A percentile compares a stretch with the other conserved stretches of the same genome.
Conservation (phyloP, 2,113 vertebrate species). For the Cynocephalus volans region DNA sequence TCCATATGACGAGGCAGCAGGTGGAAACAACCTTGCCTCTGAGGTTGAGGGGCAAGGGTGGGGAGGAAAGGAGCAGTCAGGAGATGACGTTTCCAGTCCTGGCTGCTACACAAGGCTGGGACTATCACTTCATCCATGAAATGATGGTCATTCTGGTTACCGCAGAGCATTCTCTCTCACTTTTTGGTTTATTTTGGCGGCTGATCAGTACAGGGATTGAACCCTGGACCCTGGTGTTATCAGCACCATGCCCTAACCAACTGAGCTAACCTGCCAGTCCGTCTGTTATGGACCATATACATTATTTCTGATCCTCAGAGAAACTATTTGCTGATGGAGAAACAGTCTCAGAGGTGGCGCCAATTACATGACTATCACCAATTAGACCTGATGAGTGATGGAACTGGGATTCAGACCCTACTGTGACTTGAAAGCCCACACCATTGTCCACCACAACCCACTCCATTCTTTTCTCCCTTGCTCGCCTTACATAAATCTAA, state of each 20-base stretch:
- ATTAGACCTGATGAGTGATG: not conserved
- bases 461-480: not conserved
- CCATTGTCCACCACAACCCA: not conserved
- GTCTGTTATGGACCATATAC: too few relatives aligned
- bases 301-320: not conserved
- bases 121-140: not conserved
- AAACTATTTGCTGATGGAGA: not conserved
- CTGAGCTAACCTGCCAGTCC: too few relatives aligned
- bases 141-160: not conserved
- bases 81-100: not conserved
- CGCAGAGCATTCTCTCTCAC: not conserved
- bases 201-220: too few relatives aligned
- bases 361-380: not conserved
- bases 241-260: too few relatives aligned
- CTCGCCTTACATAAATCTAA: not conserved
- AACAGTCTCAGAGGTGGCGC: not conserved
- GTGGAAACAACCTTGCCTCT: not conserved
- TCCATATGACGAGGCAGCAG: not conserved
- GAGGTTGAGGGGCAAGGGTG: not conserved
- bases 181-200: too few relatives aligned
- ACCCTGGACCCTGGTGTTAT: not conserved
- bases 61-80: too few relatives aligned
- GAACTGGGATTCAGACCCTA: not conserved
- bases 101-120: not conserved
- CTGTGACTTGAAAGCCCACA: not conserved